A percentile compares a stretch with the other conserved stretches of the same genome.
Conservation (phyloP, 2,888 invertebrate species). For the Anaspis maculata region DNA sequence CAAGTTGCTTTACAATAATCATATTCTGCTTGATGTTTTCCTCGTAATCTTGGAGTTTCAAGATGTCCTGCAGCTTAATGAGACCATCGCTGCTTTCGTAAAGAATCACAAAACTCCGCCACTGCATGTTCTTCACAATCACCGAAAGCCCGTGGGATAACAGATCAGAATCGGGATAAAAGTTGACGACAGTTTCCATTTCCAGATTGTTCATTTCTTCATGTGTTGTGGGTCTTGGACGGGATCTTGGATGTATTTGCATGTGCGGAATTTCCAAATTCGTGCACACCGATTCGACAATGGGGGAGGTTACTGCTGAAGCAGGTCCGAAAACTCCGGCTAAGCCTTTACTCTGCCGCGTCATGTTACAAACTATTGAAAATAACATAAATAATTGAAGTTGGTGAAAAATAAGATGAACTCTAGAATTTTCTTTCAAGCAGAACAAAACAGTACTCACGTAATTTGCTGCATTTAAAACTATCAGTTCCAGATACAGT, state of each 20-base stretch:
- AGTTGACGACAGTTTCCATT: constrained; percentile 42
- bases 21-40: constrained; percentile 18
- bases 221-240: no score
- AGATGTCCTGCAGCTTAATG: constrained; percentile 66
- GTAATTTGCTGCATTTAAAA: constrained; percentile 32
- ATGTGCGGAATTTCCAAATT: constrained; percentile 81
- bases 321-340: constrained; percentile 79
- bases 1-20: constrained; percentile 24
- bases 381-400: constrained; percentile 11
- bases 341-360: constrained; percentile 51
- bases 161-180: constrained; percentile 41
- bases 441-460: constrained; percentile 29
- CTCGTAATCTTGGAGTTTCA: constrained; percentile 46
- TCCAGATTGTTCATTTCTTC: constrained; percentile 43
- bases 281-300: constrained; percentile 77
- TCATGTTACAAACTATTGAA: constrained; percentile 49
- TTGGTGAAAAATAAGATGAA: background rate
- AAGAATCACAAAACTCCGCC: constrained; percentile 69
- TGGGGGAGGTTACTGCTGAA: constrained; percentile 51
- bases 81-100: constrained; percentile 73
- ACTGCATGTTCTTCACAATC: constrained; percentile 60
- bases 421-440: no score
- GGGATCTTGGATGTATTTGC: constrained; percentile 63
- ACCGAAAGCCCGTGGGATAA: constrained; percentile 59
- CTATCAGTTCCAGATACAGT: constrained; percentile 27